Percentiles rank a stretch among this genome's conserved stretches.
These are phyloP conservation scores for Marcusenius ussheri DNA, from an alignment of 2,113 vertebrate genomes.

Conservation along the genomic window DNA sequence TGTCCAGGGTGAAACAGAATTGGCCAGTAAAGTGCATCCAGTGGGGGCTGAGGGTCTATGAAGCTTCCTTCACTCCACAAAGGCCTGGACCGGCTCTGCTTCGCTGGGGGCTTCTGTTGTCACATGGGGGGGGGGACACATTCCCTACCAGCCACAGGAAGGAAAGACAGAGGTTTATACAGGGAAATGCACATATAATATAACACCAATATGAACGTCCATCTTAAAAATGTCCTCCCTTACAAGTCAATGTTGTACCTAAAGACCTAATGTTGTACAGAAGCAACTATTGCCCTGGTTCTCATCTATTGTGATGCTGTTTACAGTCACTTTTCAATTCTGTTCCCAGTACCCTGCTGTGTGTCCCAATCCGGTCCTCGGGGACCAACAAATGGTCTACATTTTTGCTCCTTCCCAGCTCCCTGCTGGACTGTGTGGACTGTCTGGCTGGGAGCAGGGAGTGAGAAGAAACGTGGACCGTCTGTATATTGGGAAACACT, in stretches of 20 bases:
- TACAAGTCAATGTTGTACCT: not conserved
- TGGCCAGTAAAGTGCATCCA: not conserved
- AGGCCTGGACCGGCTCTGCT: not conserved
- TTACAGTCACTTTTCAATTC: not conserved
- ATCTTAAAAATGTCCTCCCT: not conserved
- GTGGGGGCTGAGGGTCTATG: not conserved
- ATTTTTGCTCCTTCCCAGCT: not conserved
- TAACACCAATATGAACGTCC: not conserved
- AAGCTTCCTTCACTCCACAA: not conserved
- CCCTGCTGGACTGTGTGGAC: not conserved
- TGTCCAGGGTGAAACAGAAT: not conserved
- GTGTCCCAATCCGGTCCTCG: not conserved
- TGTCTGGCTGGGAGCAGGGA: not conserved
- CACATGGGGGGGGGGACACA: not conserved
- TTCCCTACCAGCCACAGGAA: not conserved
- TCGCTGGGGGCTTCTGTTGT: not conserved
- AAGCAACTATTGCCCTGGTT: not conserved
- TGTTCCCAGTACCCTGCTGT: not conserved
- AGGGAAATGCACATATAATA: not conserved
- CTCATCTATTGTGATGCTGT: not conserved
- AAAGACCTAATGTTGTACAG: not conserved
- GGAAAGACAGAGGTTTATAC: not conserved
- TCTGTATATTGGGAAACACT: no score
- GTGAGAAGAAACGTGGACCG: not conserved
- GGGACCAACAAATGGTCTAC: not conserved